Evolutionary conservation across 1,140 invertebrate species (phyloP), one percentile per base, ranked within the genome.

Genomic region (Drosophila suzukii): DNA sequence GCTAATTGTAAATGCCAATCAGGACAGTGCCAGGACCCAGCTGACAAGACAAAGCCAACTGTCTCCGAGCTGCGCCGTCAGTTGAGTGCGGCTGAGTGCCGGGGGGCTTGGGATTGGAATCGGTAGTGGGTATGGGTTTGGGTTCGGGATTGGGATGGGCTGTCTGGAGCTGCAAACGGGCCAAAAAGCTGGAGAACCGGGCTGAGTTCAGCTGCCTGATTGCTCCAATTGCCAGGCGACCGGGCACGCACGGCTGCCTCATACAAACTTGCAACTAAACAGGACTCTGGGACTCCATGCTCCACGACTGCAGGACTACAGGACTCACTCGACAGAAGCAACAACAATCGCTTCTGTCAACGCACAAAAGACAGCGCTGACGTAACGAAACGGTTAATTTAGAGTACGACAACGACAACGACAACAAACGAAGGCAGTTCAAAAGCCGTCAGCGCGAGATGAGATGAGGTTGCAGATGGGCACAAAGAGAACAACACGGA

Each of bases 1-100:
- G 75, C 89, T 91, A 91, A 91, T 91, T 91, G 84, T 89, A 85
- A 91, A 91, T 91, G 89, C 78, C 89, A 91, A 91, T 91, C 89
- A 91, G 83, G 78, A 74, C 47, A 60, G 58, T 68, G 62, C 63
- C 61, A 66, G 56, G 56, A 54, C 73, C 50, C 53, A 50, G 55
- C 66, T 65, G 54, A 78, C 60, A 62, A 75, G 55, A 78, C 62
- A 78, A 61, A 65, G 56, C 70, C 73, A 71, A 62, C 70, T 54
- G 44, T 60, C 62, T 63, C 59, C 36, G 55, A 76, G 39, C 61
- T 63, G 47, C 24, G 27, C 43, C 24, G 30, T 34, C 61, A 70
- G 50, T 60, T 32, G 15, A 46, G 55, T 38, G 15, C 41, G 27
- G 20, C 49, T 54, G 50, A 39, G 12, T 61, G 34, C 59, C 20